Evolutionary conservation across 2,888 invertebrate genomes (phyloP).

Genomic region (Bimastos eiseni): DNA sequence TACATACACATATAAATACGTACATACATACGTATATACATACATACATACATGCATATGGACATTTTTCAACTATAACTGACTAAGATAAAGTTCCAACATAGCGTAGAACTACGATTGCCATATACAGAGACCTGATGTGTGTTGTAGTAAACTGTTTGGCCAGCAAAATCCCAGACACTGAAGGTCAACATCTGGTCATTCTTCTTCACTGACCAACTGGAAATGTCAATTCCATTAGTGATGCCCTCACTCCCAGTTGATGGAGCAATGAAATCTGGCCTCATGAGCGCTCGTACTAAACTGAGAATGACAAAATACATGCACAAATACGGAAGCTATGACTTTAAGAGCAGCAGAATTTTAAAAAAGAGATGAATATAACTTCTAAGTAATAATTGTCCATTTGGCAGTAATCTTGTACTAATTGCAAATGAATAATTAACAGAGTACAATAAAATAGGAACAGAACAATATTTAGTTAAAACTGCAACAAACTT

Average conservation of each 20-base stretch:
- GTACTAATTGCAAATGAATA: not conserved
- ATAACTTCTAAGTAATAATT: not conserved
- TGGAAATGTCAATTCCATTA: constrained; percentile 61
- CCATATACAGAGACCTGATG: constrained; percentile 53
- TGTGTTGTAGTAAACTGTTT: constrained; percentile 62
- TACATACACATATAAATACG: no score
- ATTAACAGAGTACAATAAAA: not conserved
- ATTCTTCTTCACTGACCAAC: constrained; percentile 50
- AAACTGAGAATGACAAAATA: not conserved
- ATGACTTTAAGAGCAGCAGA: not conserved
- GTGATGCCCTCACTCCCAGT: constrained; percentile 48
- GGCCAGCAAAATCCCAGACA: constrained; percentile 62
- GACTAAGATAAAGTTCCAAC: no score
- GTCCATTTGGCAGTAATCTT: not conserved
- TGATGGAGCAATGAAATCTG: not conserved
- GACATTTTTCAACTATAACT: no score
- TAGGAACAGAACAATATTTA: not conserved
- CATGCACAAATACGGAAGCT: not conserved
- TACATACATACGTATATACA: no score
- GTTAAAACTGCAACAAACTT: not conserved
- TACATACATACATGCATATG: no score
- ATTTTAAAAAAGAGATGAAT: no score
- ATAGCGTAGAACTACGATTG: not conserved
- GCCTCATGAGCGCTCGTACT: constrained; percentile 25
- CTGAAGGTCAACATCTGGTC: constrained; percentile 44